phyloP scores from a whole-genome alignment of 53 echinoderm and acorn worm genomes.

The Zoroaster sp. region DNA sequence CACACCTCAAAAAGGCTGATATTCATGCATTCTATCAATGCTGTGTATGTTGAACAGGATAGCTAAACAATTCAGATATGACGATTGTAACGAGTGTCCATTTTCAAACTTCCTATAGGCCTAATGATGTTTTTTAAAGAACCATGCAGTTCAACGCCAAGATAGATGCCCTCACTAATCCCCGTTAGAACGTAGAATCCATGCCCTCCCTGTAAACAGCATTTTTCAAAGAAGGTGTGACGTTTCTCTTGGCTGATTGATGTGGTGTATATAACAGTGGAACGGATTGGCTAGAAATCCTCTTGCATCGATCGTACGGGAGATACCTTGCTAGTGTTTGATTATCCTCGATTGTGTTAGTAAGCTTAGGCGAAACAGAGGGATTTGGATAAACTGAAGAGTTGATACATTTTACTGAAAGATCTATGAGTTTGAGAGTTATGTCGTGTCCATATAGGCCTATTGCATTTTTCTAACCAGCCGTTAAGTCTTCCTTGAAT shows the following conservation, averaged over 20 bases:
- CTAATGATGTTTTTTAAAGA: not conserved
- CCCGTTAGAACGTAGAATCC: not conserved
- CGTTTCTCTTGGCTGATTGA: constrained; percentile 5
- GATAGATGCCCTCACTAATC: not conserved
- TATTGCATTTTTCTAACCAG: not conserved
- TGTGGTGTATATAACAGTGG: not conserved
- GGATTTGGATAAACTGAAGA: not conserved
- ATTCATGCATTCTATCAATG: no score
- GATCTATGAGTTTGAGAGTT: not conserved
- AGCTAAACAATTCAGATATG: no score
- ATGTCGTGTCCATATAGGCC: not conserved
- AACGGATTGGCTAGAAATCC: not conserved
- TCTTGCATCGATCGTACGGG: not conserved
- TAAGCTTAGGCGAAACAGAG: not conserved
- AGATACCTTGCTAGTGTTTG: not conserved
- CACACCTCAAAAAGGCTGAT: no score
- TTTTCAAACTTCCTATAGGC: no score
- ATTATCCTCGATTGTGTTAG: not conserved
- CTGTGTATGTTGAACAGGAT: no score
- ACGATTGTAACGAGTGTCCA: no score
- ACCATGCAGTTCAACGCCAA: not conserved
- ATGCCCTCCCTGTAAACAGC: not conserved
- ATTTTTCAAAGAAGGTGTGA: not conserved
- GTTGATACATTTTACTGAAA: not conserved
- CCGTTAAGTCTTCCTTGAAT: not conserved